A percentile compares a stretch with the other conserved stretches of the same genome.
Evolutionary conservation across 1,140 invertebrate species (phyloP).

Genomic region (Gryllus bimaculatus): DNA sequence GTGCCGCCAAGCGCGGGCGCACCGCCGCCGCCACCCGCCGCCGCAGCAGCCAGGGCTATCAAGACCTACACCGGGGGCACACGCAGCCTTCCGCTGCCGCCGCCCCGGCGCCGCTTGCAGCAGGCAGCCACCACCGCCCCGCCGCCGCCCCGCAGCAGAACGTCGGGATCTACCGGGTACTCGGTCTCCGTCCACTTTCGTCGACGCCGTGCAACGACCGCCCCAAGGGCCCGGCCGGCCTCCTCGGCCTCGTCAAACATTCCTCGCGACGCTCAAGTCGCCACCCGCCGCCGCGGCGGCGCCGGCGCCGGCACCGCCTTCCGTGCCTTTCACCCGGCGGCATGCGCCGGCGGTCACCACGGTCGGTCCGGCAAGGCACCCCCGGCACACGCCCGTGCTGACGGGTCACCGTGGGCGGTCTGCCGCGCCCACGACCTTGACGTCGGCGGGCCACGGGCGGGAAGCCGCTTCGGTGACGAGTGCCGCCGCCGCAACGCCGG

Average conservation of each 20-base stretch:
- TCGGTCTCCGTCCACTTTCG: neutral
- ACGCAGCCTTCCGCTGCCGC: neutral
- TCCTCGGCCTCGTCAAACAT: neutral
- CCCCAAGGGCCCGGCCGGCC: neutral
- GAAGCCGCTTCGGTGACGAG: conserved; percentile 6
- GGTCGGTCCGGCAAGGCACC: conserved; percentile 19
- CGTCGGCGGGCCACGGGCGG: neutral
- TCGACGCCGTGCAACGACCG: neutral
- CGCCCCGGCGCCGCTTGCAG: no score
- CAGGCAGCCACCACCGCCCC: no score
- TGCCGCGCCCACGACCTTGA: conserved; percentile 13
- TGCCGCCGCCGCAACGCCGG: conserved; percentile 10
- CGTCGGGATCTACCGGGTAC: neutral
- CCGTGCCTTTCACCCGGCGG: no score
- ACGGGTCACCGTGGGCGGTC: conserved; percentile 21
- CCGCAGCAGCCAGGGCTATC: neutral
- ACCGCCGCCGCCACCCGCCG: no score
- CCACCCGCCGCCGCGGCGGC: neutral
- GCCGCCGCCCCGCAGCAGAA: neutral
- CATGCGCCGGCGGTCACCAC: conserved; percentile 18
- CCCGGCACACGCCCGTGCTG: conserved; percentile 23
- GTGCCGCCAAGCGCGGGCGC: no score
- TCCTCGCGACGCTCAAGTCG: neutral
- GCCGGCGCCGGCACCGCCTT: no score
- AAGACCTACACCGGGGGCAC: no score